These are phyloP conservation scores for Thera britannica DNA, from an alignment of 2,888 invertebrate genomes.

Conservation along the genomic window DNA sequence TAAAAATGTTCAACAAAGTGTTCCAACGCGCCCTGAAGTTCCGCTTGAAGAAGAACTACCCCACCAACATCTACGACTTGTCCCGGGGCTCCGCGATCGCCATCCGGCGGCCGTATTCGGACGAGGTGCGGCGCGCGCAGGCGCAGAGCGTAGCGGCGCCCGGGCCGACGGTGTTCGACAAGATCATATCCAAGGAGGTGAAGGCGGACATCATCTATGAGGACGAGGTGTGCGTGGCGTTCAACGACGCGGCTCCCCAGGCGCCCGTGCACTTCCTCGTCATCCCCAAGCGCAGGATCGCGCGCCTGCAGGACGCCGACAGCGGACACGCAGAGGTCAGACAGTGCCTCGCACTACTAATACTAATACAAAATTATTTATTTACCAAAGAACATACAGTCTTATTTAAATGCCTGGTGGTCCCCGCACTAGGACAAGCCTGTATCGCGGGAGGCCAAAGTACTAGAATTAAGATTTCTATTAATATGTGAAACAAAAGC, in stretches of 20 bases:
- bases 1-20: constrained; percentile 79
- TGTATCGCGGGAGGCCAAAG: too few species aligned
- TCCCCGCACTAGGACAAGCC: too few species aligned
- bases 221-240: constrained; percentile 92
- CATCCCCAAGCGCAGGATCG: constrained; percentile 90
- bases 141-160: constrained; percentile 64
- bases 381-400: too few species aligned
- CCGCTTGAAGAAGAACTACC: constrained; percentile 74
- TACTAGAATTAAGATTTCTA: too few species aligned
- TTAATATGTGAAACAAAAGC: too few species aligned
- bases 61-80: constrained; percentile 78
- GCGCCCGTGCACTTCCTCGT: constrained; percentile 94
- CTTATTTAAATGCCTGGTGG: too few species aligned
- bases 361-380: too few species aligned
- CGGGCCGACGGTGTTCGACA: constrained; percentile 89
- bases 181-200: constrained; percentile 90
- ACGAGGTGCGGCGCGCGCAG: constrained; percentile 75
- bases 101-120: constrained; percentile 70
- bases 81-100: constrained; percentile 73
- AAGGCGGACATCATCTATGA: constrained; percentile 93
- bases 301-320: constrained; percentile 86
- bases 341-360: too few species aligned
- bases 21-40: constrained; percentile 77
- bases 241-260: constrained; percentile 91
- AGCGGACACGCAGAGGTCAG: constrained; percentile 85